Base-by-base conservation (phyloP, 2,113 vertebrate species). In the Pelmatolapia mariae region DNA sequence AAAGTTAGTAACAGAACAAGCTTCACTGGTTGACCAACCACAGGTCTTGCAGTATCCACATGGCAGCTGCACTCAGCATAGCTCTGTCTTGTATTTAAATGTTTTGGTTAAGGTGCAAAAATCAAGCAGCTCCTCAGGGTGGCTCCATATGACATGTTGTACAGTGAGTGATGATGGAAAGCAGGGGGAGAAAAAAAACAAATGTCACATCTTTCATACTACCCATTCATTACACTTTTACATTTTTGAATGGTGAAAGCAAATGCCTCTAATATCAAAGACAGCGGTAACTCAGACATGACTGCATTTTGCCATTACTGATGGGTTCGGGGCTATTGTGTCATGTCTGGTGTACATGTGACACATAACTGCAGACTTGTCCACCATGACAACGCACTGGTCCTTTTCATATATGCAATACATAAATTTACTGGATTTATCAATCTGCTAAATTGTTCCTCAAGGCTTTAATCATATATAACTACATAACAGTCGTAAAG, bases 301-400 rank as follows among this genome's bases (percentile, higher is more conserved):
- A 89, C 52, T 15, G 43, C 68, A 53, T 85, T 5, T n/a, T 80
- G 63, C 80, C 83, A 86, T 91, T 78, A 80, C 36, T 81, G 61
- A 90, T 87, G 86, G 56, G 56, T 92, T 93, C 22, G 19, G 26
- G 57, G 24, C 15, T 40, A 12, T 79, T 82, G 83, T 89, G 89
- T 93, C 87, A 93, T 29, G 83, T 91, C 85, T 93, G 81, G 63
- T 82, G 83, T 52, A 29, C 54, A 61, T 33, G 66, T 61, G 76
- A 92, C 66, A 84, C 89, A 63, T 82, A 54, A 33, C 81, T 82
- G 57, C 87, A 85, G 36, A 80, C 80, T 59, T 16, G 84, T 84
- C 87, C 79, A 50, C 68, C 5, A 15, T 83, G 61, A 86, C 92
- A 90, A 31, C 29, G 54, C 53, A 7, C 53, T 38, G 68, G 26